Base-by-base conservation (phyloP, 2,888 invertebrate genomes). In the Pyrocoelia pectoralis region DNA sequence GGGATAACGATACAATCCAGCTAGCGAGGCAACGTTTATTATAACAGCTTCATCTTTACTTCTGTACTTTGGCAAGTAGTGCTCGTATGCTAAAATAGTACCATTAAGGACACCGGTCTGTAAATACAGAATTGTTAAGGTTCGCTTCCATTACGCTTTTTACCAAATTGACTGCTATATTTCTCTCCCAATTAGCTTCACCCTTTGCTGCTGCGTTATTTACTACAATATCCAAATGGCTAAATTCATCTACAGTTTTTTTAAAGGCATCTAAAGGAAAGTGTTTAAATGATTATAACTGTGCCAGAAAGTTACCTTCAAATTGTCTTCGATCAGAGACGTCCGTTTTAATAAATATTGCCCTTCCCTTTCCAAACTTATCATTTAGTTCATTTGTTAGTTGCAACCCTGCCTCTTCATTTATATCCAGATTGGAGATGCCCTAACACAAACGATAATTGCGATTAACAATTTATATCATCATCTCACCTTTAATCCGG, bases 171-270 rank as follows among this genome's bases (percentile, higher is more conserved):
- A 60, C 55, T 2, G 67, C 68, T 15, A 72, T 66, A 55, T 66
- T 61, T 18, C 64, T 67, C 18, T 70, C 68, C 69, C 70, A 72
- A 9, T 49, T 49, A 5, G 15, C 5, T 15, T 68, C 67, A 19
- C 57, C 60, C 19, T 59, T 19, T 18, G 71, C 61, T 24, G 69
- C 71, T 24, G 67, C 70, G 54, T 62, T 66, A 62, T 72, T 72
- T 1, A 72, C 50, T 10, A 72, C 56, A 17, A 72, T 52, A 49
- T 71, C 70, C 10, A 72, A 13, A 15, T 58, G 38, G 17, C 50
- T 15, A 55, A 43, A 55, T 5, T 12, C 5, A 3, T 55, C 6
- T 10, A 50, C 19, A 8, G 50, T 50, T 29, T 24, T 29, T 13
- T 28, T 50, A 50, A 50, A 50, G 12, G 50, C 50, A n/a, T 50